Base-by-base conservation (phyloP, 2,797 vertebrate species). In the Chanos chanos region DNA sequence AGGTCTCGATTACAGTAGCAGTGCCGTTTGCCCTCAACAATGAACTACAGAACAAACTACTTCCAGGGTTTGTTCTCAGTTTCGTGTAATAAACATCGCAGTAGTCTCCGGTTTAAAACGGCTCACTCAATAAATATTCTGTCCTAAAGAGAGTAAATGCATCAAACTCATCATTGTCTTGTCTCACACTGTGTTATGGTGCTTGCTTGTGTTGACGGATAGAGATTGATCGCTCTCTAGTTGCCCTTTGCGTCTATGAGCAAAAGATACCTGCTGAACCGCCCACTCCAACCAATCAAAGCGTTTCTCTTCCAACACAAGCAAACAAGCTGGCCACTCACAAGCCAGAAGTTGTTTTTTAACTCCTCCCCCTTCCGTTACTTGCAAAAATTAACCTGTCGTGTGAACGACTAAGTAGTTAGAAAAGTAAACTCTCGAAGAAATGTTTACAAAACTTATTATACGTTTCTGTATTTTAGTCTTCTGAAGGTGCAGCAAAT, bases 201-300 rank as follows among this genome's bases (percentile, higher is more conserved):
- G 87, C 87, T 85, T 74, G 85, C 81, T 81, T 87, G 80, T 79
- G 90, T 75, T 85, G 89, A 82, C 91, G 83, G 91, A 86, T 84
- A 84, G 77, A 89, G 91, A 91, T 92, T 91, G 92, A 92, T 85
- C 90, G 85, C 87, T 83, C 86, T 86, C 85, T 87, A 85, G 71
- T 77, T 74, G 86, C 89, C 90, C 86, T 84, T 83, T 68, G 86
- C 80, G 79, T 85, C 89, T 92, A 92, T 82, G 89, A 89, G 87
- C 81, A 81, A 75, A 71, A 85, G 75, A 82, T 84, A 77, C 85
- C 72, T 86, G 87, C 85, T 79, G 87, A 76, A 82, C 82, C 67
- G 72, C 72, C 76, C 62, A 10, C 19, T 41, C 10, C 47, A 73
- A 73, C 94, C 93, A 95, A 95, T 95, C 89, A 74, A 15, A 24